phyloP scores from a whole-genome alignment of 2,797 vertebrate species.

The Cryptoblepharus egeriae region DNA sequence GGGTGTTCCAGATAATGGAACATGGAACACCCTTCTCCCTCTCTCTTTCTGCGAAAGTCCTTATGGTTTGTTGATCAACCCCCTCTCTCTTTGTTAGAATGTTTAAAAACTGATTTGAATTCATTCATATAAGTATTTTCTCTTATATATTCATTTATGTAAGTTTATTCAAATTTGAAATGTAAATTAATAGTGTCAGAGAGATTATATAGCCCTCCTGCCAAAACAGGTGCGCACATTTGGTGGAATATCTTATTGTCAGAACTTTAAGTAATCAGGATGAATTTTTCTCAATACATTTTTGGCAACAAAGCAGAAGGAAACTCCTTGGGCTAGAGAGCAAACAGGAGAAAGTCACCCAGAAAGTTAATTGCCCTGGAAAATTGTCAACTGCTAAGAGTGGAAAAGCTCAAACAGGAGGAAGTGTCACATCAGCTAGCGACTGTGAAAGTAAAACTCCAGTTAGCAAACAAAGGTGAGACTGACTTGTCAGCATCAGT shows the following conservation, averaged over 20 bases:
- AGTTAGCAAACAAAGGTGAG: neutral
- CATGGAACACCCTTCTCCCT: too few relatives aligned
- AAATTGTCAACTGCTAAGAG: constrained; percentile 61
- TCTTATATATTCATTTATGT: too few relatives aligned
- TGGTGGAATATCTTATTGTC: neutral
- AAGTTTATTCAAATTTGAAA: too few relatives aligned
- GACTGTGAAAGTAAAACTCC: constrained; percentile 52
- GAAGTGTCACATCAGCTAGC: constrained; percentile 56
- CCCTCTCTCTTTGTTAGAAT: too few relatives aligned
- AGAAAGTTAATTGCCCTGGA: constrained; percentile 48
- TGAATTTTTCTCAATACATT: neutral
- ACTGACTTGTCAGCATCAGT: neutral
- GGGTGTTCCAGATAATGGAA: too few relatives aligned
- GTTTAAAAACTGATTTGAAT: too few relatives aligned
- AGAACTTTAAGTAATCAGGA: neutral
- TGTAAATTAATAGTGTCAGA: too few relatives aligned
- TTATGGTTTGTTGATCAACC: too few relatives aligned
- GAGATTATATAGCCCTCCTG: too few relatives aligned
- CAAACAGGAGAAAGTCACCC: constrained; percentile 18
- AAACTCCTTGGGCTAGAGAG: constrained; percentile 7
- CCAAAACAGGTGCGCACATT: too few relatives aligned
- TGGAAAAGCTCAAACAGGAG: constrained; percentile 51
- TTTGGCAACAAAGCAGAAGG: constrained; percentile 15
- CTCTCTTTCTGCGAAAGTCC: too few relatives aligned
- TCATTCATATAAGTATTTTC: too few relatives aligned